phyloP scores from a whole-genome alignment of 53 echinoderm and acorn worm genomes.

The Temnopleurus reevesii region DNA sequence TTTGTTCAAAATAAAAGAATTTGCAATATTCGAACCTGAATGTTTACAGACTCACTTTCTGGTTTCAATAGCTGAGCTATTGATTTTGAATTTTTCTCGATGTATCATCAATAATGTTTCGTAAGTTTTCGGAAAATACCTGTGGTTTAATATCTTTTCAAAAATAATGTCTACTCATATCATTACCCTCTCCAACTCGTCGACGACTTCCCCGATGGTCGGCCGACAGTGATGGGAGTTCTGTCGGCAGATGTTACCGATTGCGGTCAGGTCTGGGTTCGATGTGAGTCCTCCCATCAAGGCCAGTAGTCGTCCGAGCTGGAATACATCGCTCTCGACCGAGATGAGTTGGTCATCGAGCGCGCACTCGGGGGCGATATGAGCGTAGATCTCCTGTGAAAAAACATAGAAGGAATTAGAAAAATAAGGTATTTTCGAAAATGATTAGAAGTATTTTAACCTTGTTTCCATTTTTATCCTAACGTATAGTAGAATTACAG shows the following conservation, averaged over 20 bases:
- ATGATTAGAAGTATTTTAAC: too few relatives aligned
- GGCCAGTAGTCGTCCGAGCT: constrained; percentile 13
- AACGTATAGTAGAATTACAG: too few relatives aligned
- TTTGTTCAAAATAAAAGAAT: too few relatives aligned
- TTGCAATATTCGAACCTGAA: too few relatives aligned
- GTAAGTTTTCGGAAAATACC: too few relatives aligned
- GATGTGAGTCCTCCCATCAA: neutral
- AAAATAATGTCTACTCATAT: neutral
- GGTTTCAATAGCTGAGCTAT: too few relatives aligned
- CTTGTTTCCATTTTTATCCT: too few relatives aligned
- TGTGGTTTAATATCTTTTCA: neutral
- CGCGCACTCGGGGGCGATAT: constrained; percentile 24
- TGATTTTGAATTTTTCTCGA: neutral
- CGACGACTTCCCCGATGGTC: neutral
- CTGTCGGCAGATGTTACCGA: neutral
- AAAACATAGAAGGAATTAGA: too few relatives aligned
- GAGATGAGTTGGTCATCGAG: neutral
- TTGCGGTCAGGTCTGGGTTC: neutral
- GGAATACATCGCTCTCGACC: constrained; percentile 3
- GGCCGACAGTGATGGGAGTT: neutral
- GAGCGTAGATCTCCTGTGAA: neutral
- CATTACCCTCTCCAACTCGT: constrained; percentile 15
- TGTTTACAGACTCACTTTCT: too few relatives aligned
- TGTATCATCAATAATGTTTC: neutral
- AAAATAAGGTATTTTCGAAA: too few relatives aligned